phyloP scores from a whole-genome alignment of 2,797 vertebrate species.

The Scarus forsteni region DNA sequence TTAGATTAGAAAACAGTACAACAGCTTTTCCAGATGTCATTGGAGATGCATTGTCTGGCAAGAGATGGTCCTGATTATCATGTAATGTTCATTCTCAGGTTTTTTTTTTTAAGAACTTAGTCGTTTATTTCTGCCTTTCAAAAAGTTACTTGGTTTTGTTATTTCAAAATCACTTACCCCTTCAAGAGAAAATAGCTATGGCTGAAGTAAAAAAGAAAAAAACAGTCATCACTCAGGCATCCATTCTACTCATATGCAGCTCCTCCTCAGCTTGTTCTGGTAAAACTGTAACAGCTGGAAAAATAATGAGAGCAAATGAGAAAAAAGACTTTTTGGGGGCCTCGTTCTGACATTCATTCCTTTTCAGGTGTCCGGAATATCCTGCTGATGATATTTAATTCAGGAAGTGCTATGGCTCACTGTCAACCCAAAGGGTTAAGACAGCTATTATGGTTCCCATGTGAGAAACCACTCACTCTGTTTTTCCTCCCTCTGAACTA shows the following conservation, averaged over 20 bases:
- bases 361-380: slow-evolving; percentile 71
- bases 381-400: slow-evolving; percentile 64
- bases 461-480: slow-evolving; percentile 64
- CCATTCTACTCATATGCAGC: slow-evolving; percentile 48
- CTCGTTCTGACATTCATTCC: slow-evolving; percentile 35
- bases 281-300: slow-evolving; percentile 53
- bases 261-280: slow-evolving; percentile 48
- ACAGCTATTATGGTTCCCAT: slow-evolving; percentile 55
- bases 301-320: slow-evolving; percentile 55
- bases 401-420: slow-evolving; percentile 64
- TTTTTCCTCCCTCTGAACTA: slow-evolving; percentile 67
- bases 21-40: no score
- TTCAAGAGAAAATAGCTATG: no score
- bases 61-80: no score
- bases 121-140: no score
- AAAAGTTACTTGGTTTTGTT: no score
- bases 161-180: no score
- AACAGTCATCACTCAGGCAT: slow-evolving; percentile 8
- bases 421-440: slow-evolving; percentile 61
- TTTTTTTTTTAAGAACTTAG: no score
- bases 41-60: no score
- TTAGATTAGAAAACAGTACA: no score
- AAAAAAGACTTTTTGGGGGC: slow-evolving; percentile 55
- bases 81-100: no score
- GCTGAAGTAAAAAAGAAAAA: no score